Conservation (phyloP, 2,113 vertebrate genomes). For the Raja brachyura region DNA sequence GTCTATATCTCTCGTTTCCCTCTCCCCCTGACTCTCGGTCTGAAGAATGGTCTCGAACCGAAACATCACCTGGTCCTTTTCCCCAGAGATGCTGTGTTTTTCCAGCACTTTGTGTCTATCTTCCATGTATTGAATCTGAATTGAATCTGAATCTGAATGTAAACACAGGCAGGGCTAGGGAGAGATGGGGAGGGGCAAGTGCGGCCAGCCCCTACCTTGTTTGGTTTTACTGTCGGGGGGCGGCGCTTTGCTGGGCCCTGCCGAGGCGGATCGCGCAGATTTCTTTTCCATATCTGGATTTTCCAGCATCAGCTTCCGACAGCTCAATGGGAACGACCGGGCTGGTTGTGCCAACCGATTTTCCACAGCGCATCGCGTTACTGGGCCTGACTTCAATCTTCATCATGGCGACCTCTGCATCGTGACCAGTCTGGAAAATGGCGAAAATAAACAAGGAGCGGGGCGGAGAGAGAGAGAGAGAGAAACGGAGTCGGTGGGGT, state of each 20-base stretch:
- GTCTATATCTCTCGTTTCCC: too few relatives aligned
- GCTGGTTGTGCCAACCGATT: conserved; percentile 37
- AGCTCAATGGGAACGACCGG: conserved; percentile 18
- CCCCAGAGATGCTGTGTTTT: too few relatives aligned
- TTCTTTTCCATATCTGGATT: conserved; percentile 37
- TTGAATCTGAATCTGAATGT: too few relatives aligned
- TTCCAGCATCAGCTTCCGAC: conserved; percentile 35
- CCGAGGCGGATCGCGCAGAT: conserved; percentile 25
- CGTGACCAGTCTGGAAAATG: conserved; percentile 44
- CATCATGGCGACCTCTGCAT: conserved; percentile 93
- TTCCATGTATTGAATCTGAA: too few relatives aligned
- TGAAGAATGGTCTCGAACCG: too few relatives aligned
- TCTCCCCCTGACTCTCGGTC: too few relatives aligned
- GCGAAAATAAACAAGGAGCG: conserved; percentile 51
- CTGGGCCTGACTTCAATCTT: conserved; percentile 47
- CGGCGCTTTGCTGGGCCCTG: conserved; percentile 21
- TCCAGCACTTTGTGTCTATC: too few relatives aligned
- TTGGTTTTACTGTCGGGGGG: conserved; percentile 26
- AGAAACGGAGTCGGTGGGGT: conserved; percentile 51
- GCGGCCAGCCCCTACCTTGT: neutral
- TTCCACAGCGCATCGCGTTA: conserved; percentile 35
- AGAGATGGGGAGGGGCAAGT: neutral
- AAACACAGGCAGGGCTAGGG: neutral
- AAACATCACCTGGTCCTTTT: too few relatives aligned
- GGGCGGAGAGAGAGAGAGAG: conserved; percentile 40